phyloP scores from a whole-genome alignment of 1,140 invertebrate species.

The Papilio xuthus region DNA sequence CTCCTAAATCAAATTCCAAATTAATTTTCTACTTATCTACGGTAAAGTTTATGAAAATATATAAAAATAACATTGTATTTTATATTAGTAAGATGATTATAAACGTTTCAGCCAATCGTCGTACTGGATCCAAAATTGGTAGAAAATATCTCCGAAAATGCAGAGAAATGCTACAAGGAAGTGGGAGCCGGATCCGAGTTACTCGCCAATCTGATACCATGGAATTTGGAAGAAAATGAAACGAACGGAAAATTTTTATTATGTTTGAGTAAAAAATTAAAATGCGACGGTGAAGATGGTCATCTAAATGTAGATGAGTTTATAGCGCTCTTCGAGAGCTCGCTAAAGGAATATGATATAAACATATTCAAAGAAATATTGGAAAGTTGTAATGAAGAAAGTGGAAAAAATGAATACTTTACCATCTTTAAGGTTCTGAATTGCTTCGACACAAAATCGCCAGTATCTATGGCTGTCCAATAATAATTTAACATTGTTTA shows the following conservation, averaged over 20 bases:
- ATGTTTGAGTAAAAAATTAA: background rate
- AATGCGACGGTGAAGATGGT: slow-evolving; percentile 4
- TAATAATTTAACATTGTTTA: background rate
- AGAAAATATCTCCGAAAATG: background rate
- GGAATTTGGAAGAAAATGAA: slow-evolving; percentile 24
- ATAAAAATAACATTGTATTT: no score
- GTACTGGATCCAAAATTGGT: slow-evolving; percentile 18
- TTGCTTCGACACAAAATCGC: background rate
- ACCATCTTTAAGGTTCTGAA: slow-evolving; percentile 7
- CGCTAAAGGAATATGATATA: background rate
- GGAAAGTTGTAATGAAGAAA: slow-evolving; percentile 20
- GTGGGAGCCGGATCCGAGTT: background rate
- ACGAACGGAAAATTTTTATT: slow-evolving; percentile 12
- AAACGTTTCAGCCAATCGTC: background rate
- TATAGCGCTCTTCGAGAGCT: slow-evolving; percentile 6
- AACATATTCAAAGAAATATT: background rate
- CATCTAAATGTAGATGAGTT: slow-evolving; percentile 1
- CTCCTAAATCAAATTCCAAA: no score
- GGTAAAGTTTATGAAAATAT: no score
- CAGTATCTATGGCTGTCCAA: background rate
- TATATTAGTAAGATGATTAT: background rate
- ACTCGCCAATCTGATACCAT: background rate
- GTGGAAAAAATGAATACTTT: background rate
- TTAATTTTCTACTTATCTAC: no score
- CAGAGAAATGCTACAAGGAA: background rate